Percentiles rank a stretch among this genome's conserved stretches.
phyloP scores from a whole-genome alignment of 2,888 invertebrate genomes.

The Macrosiphum euphorbiae region DNA sequence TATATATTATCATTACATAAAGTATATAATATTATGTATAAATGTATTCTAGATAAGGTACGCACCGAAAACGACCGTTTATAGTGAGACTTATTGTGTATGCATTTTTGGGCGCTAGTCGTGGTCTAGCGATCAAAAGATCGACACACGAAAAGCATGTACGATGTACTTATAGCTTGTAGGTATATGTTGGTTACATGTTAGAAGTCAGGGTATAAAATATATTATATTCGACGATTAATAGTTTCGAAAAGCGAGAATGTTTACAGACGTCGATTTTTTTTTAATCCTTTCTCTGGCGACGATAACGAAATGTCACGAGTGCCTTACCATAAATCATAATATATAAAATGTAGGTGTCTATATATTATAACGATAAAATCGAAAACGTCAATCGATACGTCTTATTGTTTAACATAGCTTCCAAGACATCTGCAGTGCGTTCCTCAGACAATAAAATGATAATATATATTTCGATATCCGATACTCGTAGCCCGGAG shows the following conservation, averaged over 20 bases:
- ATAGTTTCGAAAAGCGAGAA: not conserved
- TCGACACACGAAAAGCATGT: not conserved
- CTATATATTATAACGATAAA: conserved; percentile 5
- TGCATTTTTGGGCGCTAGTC: not conserved
- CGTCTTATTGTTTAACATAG: not conserved
- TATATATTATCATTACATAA: not conserved
- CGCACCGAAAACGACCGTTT: not conserved
- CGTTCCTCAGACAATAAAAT: not conserved
- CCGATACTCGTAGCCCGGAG: not conserved
- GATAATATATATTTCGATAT: not conserved
- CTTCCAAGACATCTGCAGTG: not conserved
- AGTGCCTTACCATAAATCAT: not conserved
- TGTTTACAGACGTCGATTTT: not conserved
- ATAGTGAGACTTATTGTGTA: not conserved
- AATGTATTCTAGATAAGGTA: not conserved
- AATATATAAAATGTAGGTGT: not conserved
- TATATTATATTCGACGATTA: not conserved
- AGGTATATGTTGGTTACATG: not conserved
- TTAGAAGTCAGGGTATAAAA: not conserved
- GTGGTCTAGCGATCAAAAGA: not conserved
- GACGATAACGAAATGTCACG: not conserved
- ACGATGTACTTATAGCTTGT: not conserved
- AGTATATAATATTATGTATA: not conserved
- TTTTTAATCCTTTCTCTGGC: conserved; percentile 1
- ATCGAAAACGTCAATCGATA: conserved; percentile 19